Percentiles rank a stretch among this genome's conserved stretches.
These are phyloP conservation scores for Drosophila limbata DNA, from an alignment of 2,888 invertebrate species.

Conservation along the genomic window DNA sequence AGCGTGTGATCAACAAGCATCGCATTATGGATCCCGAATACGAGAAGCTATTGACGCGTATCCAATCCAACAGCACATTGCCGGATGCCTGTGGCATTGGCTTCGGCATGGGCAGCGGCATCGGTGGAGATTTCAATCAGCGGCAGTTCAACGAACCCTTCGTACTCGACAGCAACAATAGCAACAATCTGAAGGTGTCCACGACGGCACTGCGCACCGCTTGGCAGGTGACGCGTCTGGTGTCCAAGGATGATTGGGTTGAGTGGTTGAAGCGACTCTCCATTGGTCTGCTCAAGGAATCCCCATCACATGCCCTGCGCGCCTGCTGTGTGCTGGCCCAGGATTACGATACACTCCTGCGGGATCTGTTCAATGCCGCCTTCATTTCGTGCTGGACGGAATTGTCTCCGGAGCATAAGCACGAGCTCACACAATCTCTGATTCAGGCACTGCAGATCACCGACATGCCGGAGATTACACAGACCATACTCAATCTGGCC, in stretches of 20 bases:
- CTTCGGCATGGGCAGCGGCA: constrained; percentile 73
- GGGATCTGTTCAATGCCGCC: constrained; percentile 98
- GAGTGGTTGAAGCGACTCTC: constrained; percentile 97
- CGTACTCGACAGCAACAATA: constrained; percentile 86
- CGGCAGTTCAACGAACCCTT: constrained; percentile 90
- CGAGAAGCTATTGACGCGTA: constrained; percentile 91
- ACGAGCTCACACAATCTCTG: constrained; percentile 93
- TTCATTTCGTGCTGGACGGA: constrained; percentile 99
- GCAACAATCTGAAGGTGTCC: constrained; percentile 93
- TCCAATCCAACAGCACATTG: constrained; percentile 90
- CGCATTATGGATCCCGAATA: constrained; percentile 92
- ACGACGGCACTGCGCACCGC: constrained; percentile 94
- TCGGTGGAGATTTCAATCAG: constrained; percentile 90
- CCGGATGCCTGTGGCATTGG: constrained; percentile 81
- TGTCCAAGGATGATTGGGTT: constrained; percentile 99
- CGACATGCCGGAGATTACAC: constrained; percentile 97
- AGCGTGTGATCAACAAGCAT: constrained; percentile 92
- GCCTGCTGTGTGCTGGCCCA: constrained; percentile 97
- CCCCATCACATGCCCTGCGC: constrained; percentile 96
- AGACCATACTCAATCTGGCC: constrained; percentile 97
- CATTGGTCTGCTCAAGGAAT: constrained; percentile 96
- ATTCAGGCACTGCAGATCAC: constrained; percentile 96
- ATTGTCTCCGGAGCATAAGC: constrained; percentile 90
- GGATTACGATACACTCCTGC: constrained; percentile 96
- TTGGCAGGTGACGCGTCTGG: constrained; percentile 96